Conservation (phyloP, 2,797 vertebrate species). For the Telmatherina bonti region DNA sequence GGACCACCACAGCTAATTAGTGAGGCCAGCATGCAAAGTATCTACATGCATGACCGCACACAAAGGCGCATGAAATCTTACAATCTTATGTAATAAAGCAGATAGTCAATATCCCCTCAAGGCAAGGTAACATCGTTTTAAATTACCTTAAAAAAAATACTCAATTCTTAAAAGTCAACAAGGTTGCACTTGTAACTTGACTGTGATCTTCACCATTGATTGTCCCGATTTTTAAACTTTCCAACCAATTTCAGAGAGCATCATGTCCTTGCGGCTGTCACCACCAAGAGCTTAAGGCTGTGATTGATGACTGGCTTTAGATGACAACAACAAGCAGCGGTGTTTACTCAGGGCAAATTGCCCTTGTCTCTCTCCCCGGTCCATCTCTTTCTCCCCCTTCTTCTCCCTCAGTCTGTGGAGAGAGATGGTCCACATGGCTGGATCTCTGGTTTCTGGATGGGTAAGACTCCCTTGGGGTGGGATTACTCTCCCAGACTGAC, state of each 20-base stretch:
- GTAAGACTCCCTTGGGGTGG: conserved; percentile 65
- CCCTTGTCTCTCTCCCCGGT: conserved; percentile 74
- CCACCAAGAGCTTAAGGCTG: conserved; percentile 53
- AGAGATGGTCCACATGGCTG: conserved; percentile 64
- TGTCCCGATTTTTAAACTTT: conserved; percentile 44
- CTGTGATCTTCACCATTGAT: conserved; percentile 37
- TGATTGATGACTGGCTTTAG: conserved; percentile 79
- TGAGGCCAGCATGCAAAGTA: conserved; percentile 58
- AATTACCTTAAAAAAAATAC: conserved; percentile 16
- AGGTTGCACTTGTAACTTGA: neutral
- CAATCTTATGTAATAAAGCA: conserved; percentile 16
- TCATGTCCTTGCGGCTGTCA: conserved; percentile 74
- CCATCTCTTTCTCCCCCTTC: conserved; percentile 39
- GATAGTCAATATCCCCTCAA: conserved; percentile 5
- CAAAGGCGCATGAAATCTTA: neutral
- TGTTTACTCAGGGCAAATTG: conserved; percentile 83
- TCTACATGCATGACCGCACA: neutral
- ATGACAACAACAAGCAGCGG: conserved; percentile 77
- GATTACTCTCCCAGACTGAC: conserved; percentile 75
- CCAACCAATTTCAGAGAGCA: conserved; percentile 35
- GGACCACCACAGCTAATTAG: conserved; percentile 41
- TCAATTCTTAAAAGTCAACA: conserved; percentile 19
- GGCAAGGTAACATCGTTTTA: conserved; percentile 2
- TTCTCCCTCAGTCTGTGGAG: conserved; percentile 47
- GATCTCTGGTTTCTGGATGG: conserved; percentile 71